phyloP scores from a whole-genome alignment of 2,797 vertebrate species.

The Brachymystax lenok region DNA sequence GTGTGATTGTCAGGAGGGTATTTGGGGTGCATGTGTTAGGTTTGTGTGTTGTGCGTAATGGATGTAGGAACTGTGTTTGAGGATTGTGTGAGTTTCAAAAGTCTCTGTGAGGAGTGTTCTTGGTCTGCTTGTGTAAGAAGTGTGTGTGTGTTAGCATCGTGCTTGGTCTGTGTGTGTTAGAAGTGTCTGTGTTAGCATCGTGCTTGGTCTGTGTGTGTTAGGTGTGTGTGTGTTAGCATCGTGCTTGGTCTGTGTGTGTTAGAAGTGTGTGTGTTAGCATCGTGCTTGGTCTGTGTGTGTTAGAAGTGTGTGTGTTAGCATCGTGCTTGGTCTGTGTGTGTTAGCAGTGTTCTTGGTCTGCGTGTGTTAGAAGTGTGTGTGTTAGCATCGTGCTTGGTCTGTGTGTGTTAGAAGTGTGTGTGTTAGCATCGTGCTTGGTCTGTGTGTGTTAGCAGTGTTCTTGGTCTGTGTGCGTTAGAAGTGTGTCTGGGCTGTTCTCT shows the following conservation, averaged over 20 bases:
- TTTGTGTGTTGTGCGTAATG: not conserved
- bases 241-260: not conserved
- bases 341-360: not conserved
- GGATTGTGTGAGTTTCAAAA: not conserved
- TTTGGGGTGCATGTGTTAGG: not conserved
- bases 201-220: no score
- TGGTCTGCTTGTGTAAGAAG: not conserved
- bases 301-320: not conserved
- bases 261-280: not conserved
- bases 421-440: not conserved
- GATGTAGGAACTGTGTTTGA: not conserved
- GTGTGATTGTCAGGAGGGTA: not conserved
- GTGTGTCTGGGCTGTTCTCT: slow-evolving; percentile 14
- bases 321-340: not conserved
- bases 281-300: not conserved
- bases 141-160: not conserved
- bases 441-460: not conserved
- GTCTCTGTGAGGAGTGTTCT: not conserved
- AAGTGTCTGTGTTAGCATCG: no score
- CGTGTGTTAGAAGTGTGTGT: no score
- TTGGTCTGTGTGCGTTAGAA: no score
- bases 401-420: slow-evolving; percentile 3
- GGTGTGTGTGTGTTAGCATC: not conserved
- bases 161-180: no score
- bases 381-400: not conserved